These are phyloP conservation scores for Bombus cullumanus DNA, from an alignment of 1,140 invertebrate genomes.

Conservation along the genomic window DNA sequence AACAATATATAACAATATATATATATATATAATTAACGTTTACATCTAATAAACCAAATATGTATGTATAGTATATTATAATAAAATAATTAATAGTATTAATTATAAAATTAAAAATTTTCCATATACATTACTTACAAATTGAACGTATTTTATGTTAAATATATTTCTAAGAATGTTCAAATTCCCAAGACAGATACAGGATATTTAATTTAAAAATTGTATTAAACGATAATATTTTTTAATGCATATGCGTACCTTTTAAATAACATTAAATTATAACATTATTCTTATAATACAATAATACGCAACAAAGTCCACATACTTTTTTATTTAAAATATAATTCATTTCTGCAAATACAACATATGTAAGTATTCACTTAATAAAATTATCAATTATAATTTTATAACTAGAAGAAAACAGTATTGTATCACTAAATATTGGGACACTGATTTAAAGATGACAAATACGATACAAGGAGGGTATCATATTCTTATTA, in stretches of 20 bases:
- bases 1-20: too few species aligned
- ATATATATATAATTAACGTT: neutral
- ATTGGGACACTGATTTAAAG: neutral
- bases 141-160: neutral
- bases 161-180: neutral
- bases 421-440: neutral
- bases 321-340: too few species aligned
- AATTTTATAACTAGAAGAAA: neutral
- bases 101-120: neutral
- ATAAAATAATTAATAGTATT: neutral
- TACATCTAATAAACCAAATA: neutral
- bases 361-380: neutral
- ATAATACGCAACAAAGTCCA: neutral
- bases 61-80: neutral
- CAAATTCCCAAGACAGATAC: neutral
- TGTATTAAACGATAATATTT: neutral
- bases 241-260: neutral
- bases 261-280: neutral
- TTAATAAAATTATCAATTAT: neutral
- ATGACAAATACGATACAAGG: neutral
- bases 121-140: neutral
- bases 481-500: constrained; percentile 24
- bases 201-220: neutral
- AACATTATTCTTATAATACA: neutral
- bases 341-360: neutral